Base-by-base conservation (phyloP, 2,113 vertebrate genomes). In the Mustela nigripes region DNA sequence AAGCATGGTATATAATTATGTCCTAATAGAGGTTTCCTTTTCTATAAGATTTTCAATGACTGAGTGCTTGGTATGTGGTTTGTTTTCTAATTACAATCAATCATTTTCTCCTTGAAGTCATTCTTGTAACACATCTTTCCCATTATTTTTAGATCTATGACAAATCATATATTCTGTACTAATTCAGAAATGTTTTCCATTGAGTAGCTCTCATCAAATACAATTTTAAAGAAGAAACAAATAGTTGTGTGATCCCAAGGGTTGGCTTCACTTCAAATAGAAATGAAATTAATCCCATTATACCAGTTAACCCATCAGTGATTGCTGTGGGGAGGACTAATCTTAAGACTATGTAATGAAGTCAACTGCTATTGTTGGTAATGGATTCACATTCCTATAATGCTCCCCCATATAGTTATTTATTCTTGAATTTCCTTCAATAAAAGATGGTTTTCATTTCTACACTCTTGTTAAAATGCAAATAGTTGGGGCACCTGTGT, bases 1-100 rank as follows among this genome's bases (percentile, higher is more conserved):
- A 67, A 60, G 94, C 88, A 45, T 50, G 91, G 74, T 97, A 94
- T 96, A 89, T 97, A 97, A 97, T 98, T 95, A 95, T 95, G 73
- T 53, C 88, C 88, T 94, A 56, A 60, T 45, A 95, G 74, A 92
- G 56, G 63, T 88, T 97, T 98, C 95, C 94, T 95, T 97, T 96
- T 76, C 97, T 94, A 94, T 97, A 95, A 96, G 86, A 71, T 95
- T 97, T 95, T 83, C 96, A 84, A 97, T 97, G 97, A 98, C 69
- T 98, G 97, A 97, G 48, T 95, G 95, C 84, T 95, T 98, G 89
- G 63, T 95, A n/a, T 93, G 84, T 86, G 89, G 95, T 96, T 98
- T 98, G 96, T 97, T 97, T 98, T 98, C 87, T 95, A 96, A 96
- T 97, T 97, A 96, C 76, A 97, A 97, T 98, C 97, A 98, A 97